Evolutionary conservation across 2,113 vertebrate genomes (phyloP).

Genomic region (Boulengeromyrus knoepffleri): DNA sequence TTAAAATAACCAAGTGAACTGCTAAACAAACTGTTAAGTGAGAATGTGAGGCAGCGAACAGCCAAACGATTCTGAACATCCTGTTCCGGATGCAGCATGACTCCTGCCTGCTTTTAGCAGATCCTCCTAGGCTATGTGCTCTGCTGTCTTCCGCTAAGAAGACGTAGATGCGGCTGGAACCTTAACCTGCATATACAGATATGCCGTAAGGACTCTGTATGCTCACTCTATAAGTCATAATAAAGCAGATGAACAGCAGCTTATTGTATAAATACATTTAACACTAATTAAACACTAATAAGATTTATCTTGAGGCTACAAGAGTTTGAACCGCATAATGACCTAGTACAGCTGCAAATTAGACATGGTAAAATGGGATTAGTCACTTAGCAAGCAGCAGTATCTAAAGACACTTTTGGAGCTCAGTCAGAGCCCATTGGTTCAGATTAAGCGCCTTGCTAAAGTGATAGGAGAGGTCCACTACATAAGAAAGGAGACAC

Average conservation of each 20-base stretch:
- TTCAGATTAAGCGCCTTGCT: neutral
- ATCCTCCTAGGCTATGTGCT: neutral
- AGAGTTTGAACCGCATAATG: neutral
- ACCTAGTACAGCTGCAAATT: neutral
- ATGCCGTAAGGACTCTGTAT: neutral
- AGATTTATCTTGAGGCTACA: neutral
- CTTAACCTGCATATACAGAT: neutral
- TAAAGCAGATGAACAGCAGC: neutral
- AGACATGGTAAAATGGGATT: neutral
- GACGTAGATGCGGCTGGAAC: neutral
- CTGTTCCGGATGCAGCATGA: neutral
- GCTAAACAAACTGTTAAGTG: neutral
- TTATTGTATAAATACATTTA: neutral
- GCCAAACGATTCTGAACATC: neutral
- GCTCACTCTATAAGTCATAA: neutral
- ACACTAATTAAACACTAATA: neutral
- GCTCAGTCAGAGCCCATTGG: neutral
- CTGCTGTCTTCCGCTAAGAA: neutral
- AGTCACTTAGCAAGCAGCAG: neutral
- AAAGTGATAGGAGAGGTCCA: neutral
- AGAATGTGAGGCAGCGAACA: neutral
- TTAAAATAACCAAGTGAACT: neutral
- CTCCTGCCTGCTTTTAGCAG: neutral
- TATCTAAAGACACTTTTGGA: neutral
- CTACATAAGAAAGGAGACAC: neutral